Evolutionary conservation across 2,113 vertebrate genomes (phyloP).

Genomic region (Eidolon helvum): DNA sequence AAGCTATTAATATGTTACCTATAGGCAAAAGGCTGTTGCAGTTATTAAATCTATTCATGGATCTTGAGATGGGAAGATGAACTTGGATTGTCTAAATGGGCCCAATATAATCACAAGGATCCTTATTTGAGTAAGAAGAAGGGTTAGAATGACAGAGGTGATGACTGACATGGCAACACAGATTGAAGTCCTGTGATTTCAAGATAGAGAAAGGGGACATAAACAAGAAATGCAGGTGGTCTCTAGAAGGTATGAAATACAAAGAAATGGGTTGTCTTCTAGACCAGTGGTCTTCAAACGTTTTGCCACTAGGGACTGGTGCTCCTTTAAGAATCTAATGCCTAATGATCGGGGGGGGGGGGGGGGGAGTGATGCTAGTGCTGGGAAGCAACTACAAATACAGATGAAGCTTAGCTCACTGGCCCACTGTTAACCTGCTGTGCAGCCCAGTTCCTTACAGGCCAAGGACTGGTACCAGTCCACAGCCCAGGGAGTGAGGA

Average conservation of each 20-base stretch:
- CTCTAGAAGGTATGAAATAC: background rate
- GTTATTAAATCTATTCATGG: background rate
- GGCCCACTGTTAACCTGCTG: no score
- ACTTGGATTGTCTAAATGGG: background rate
- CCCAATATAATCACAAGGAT: background rate
- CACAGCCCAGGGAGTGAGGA: no score
- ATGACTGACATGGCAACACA: background rate
- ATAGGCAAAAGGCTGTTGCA: accelerated
- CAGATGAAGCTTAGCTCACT: no score
- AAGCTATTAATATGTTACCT: background rate
- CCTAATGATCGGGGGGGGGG: no score
- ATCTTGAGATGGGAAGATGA: background rate
- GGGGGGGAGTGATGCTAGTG: no score
- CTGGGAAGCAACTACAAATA: no score
- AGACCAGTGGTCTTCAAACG: background rate
- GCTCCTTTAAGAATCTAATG: no score
- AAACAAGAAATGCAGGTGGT: background rate
- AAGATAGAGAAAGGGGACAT: background rate
- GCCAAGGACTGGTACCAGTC: no score
- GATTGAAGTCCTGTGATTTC: background rate
- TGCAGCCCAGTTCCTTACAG: no score
- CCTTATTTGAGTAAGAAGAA: background rate
- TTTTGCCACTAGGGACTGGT: no score
- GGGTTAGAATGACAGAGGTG: background rate
- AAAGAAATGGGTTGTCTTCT: background rate